Evolutionary conservation across 2,888 invertebrate species (phyloP).

Genomic region (Oscheius sp.): DNA sequence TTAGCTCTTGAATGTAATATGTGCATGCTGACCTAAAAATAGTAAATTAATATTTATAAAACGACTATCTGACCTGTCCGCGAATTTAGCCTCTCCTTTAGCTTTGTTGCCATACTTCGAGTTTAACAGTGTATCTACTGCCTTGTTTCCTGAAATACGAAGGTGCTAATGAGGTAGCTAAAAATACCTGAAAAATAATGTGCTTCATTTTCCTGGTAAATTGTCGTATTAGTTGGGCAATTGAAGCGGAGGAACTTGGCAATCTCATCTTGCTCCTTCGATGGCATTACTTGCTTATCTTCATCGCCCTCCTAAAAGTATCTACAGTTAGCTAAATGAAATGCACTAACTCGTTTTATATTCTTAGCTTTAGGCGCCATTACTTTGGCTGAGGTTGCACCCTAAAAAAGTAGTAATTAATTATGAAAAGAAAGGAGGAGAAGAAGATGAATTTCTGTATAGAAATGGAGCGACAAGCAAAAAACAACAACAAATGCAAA

Average conservation of each 20-base stretch:
- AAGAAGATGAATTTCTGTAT: background rate
- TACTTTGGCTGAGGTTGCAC: background rate
- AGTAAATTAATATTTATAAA: background rate
- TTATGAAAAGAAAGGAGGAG: background rate
- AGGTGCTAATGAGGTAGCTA: background rate
- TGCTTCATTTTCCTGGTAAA: constrained; percentile 93
- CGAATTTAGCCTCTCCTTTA: constrained; percentile 81
- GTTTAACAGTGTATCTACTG: constrained; percentile 87
- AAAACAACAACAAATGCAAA: background rate
- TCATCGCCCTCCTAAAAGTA: constrained; percentile 7
- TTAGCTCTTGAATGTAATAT: constrained; percentile 43
- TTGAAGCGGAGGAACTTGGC: constrained; percentile 94
- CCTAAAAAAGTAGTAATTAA: background rate
- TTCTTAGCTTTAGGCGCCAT: background rate
- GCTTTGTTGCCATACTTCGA: constrained; percentile 83
- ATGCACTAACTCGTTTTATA: background rate
- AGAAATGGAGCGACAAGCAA: background rate
- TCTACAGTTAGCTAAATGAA: background rate
- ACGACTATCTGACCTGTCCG: constrained; percentile 75
- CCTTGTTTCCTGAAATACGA: constrained; percentile 75
- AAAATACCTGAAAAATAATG: constrained; percentile 89
- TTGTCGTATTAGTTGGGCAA: constrained; percentile 91
- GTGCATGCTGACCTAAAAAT: constrained; percentile 34
- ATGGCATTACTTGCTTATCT: constrained; percentile 15
- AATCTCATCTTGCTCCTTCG: constrained; percentile 80